phyloP scores from a whole-genome alignment of 1,140 invertebrate genomes.

The Brachionus paranguensis region DNA sequence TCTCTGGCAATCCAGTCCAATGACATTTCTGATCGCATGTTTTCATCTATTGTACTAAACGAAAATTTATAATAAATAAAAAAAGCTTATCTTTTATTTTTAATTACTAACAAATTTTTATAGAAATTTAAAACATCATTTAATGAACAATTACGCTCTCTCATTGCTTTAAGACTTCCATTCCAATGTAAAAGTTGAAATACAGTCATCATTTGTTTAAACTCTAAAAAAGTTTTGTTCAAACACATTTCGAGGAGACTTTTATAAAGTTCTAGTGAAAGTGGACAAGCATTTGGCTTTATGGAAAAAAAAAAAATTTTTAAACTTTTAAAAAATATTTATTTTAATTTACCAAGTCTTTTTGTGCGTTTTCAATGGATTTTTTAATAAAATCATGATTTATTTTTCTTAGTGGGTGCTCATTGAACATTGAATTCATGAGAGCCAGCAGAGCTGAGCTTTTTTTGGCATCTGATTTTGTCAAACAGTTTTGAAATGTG shows the following conservation, averaged over 20 bases:
- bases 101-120: conserved; percentile 41
- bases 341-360: conserved; percentile 57
- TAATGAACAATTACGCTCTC: conserved; percentile 83
- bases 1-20: conserved; percentile 85
- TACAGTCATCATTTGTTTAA: conserved; percentile 91
- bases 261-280: conserved; percentile 10
- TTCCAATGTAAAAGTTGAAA: conserved; percentile 93
- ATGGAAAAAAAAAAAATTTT: no score
- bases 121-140: conserved; percentile 91
- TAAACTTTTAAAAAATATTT: neutral
- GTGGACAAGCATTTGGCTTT: neutral
- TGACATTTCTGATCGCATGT: conserved; percentile 91
- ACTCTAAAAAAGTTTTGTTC: conserved; percentile 86
- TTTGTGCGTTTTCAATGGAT: conserved; percentile 76
- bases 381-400: conserved; percentile 89
- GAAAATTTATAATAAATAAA: conserved; percentile 53
- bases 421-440: conserved; percentile 94
- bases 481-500: conserved; percentile 88
- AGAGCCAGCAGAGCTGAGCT: conserved; percentile 89
- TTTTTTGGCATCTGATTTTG: conserved; percentile 82
- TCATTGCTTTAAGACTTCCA: conserved; percentile 78
- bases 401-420: conserved; percentile 83
- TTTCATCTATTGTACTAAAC: conserved; percentile 76
- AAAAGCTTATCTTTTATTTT: neutral
- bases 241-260: conserved; percentile 78